Percentiles rank a stretch among this genome's conserved stretches.
Conservation (phyloP, 2,797 vertebrate species). For the Pseudochaenichthys georgianus region DNA sequence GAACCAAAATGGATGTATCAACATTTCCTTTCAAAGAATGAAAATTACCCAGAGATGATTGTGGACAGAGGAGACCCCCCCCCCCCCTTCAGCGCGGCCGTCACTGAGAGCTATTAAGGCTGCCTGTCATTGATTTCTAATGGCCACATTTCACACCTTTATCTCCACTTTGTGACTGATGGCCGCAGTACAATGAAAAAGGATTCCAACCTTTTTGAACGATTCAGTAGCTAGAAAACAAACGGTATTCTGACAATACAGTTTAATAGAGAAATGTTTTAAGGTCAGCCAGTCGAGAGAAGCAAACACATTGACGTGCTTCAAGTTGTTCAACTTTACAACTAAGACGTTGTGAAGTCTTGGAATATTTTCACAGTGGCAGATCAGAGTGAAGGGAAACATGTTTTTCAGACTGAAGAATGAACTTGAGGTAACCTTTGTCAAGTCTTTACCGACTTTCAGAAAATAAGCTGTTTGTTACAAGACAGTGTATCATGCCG, state of each 20-base stretch:
- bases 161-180: slow-evolving; percentile 31
- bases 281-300: slow-evolving; percentile 26
- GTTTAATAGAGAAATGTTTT: slow-evolving; percentile 27
- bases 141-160: slow-evolving; percentile 5
- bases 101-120: slow-evolving; percentile 30
- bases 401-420: background rate
- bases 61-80: background rate
- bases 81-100: background rate
- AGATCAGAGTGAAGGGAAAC: background rate
- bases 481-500: background rate
- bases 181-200: slow-evolving; percentile 39
- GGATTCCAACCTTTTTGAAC: slow-evolving; percentile 42
- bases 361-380: background rate
- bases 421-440: background rate
- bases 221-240: slow-evolving; percentile 39
- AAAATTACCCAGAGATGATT: background rate
- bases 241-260: slow-evolving; percentile 19
- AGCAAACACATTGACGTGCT: background rate
- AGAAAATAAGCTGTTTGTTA: background rate
- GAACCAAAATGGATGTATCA: background rate
- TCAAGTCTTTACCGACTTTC: background rate
- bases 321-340: background rate
- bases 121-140: slow-evolving; percentile 33
- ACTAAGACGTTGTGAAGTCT: background rate
- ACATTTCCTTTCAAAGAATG: background rate